Percentiles rank a stretch among this genome's conserved stretches.
Evolutionary conservation across 2,888 invertebrate genomes (phyloP).

Genomic region (Leucoptera coffeella): DNA sequence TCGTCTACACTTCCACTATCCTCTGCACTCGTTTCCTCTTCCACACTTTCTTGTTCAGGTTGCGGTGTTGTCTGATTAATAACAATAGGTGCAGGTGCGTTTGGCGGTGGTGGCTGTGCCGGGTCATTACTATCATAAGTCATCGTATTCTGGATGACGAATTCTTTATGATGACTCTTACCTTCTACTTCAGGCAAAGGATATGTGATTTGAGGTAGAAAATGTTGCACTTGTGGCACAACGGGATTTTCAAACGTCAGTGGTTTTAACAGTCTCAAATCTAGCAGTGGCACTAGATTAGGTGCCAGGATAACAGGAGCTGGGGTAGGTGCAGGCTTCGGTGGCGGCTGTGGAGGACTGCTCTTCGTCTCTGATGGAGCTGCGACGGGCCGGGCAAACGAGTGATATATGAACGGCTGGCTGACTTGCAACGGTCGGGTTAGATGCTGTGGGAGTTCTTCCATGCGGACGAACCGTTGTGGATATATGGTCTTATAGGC

Average conservation of each 20-base stretch:
- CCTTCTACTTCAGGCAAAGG: conserved; percentile 16
- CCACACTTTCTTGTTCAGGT: no score
- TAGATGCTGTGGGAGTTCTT: conserved; percentile 32
- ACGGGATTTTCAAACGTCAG: conserved; percentile 36
- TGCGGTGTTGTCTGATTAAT: no score
- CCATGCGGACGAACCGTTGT: conserved; percentile 31
- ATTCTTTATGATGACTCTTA: conserved; percentile 23
- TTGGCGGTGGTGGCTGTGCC: not conserved
- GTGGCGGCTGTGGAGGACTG: conserved; percentile 15
- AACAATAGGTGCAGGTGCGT: no score
- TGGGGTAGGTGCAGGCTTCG: no score
- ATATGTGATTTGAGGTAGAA: conserved; percentile 32
- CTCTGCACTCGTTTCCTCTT: conserved; percentile 15
- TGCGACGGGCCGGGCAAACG: not conserved
- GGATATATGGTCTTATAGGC: conserved; percentile 26
- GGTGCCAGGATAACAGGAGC: no score
- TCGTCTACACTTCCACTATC: conserved; percentile 16
- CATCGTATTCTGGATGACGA: conserved; percentile 20
- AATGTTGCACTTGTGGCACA: conserved; percentile 44
- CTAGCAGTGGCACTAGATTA: conserved; percentile 30
- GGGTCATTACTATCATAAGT: conserved; percentile 15
- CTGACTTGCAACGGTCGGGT: conserved; percentile 22
- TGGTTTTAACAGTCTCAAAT: conserved; percentile 34
- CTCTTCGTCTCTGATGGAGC: no score
- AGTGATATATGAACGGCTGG: not conserved